Base-by-base conservation (phyloP, 2,797 vertebrate genomes). In the Sebastes nivosus region DNA sequence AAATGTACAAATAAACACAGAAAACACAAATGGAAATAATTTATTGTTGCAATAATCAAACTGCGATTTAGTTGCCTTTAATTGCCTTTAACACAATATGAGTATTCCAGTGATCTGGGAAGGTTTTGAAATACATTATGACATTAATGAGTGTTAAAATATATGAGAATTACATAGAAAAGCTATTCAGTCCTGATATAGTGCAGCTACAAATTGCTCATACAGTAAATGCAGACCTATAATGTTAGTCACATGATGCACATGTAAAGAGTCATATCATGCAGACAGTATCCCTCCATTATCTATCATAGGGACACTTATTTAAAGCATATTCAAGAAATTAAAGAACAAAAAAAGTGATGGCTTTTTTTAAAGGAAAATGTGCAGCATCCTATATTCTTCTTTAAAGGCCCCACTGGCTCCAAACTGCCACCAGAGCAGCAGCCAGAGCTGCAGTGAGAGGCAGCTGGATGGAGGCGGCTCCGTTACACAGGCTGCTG, bases 401-500 rank as follows among this genome's bases (percentile, higher is more conserved):
- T 32, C 38, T 63, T 79, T 59, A 89, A 58, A 75, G 69, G 54
- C 1, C 12, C 72, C 71, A 79, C 2, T 83, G 72, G 72, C 55
- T 82, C 79, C 69, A 76, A 1, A 86, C 3, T 1, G 70, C 75
- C 65, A 89, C 55, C 73, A 86, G 67, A 20, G 73, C 75, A 12
- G 80, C 65, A 12, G n/a, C 67, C 70, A 89, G 60, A 65, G 59
- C 75, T 2, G 82, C 65, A 57, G 70, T 4, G 6, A 77, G 9
- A 6, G 80, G 58, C 30, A 72, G 34, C 29, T 7, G 75, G 67
- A 3, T 1, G 22, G 71, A 11, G 18, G 57, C 1, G 0, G 76
- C 85, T 18, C 34, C 22, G 16, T 90, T 90, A 3, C 89, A 88
- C 27, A 71, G 60, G 68, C 50, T 1, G 1, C 6, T 42, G 25